Evolutionary conservation across 2,888 invertebrate species (phyloP), one percentile per base, ranked within the genome.

Genomic region (Orgyia antiqua): DNA sequence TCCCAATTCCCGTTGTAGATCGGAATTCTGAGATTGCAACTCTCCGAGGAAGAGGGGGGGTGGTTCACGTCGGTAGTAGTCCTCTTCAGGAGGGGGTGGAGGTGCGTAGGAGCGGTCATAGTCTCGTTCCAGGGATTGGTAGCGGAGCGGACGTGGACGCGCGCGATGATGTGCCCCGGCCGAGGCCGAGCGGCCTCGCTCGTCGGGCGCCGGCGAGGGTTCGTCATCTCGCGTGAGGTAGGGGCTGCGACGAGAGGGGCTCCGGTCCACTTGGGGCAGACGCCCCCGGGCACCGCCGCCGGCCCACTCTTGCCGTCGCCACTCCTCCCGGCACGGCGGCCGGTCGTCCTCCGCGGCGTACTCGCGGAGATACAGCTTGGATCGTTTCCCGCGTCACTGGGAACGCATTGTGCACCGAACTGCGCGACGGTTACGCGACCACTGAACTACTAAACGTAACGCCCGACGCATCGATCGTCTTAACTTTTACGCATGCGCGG

Each of bases 21-120:
- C 98, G 64, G 94, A 93, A 82, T 98, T 96, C 87, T 97, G 97
- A 68, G 94, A 92, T 79, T 97, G 96, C 51, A 97, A 89, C 76
- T 97, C 97, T 43, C 95, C 94, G 60, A 93, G 88, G 88, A 91
- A 93, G 68, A 91, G 86, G 52, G 92, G 69, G 86, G 84, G 91
- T 75, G 88, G 88, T 68, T 75, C 88, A 45, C 79, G 72, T 31
- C 63, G 91, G 78, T 75, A 79, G 72, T 79, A 87, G 61, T 64
- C 89, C 89, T 66, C 93, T 71, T 76, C 93, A 88, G 74, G 94
- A 90, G 62, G 95, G 50, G 95, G 95, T 58, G 62, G 95, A 42
- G 95, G 95, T 54, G 95, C 91, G 84, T 96, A 96, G 79, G 95
- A 95, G 54, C 95, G 90, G 71, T 94, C 94, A 71, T 92, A 92